Conservation (phyloP, 2,113 vertebrate species). For the Ciconia stormi region DNA sequence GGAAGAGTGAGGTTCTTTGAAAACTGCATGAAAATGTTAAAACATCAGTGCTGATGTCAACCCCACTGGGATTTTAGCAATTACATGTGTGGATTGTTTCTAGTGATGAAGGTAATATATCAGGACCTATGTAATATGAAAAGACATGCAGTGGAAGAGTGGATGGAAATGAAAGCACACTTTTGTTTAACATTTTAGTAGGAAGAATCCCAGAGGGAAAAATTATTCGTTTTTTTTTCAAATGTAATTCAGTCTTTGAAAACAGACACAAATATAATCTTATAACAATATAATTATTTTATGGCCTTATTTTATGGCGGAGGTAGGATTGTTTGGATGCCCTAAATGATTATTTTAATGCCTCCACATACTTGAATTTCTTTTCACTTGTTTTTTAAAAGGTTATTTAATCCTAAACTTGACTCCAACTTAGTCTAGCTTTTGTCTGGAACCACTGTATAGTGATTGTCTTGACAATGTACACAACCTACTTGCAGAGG, state of each 20-base stretch:
- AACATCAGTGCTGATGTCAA: background rate
- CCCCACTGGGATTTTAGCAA: background rate
- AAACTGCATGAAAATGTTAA: background rate
- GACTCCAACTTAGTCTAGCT: background rate
- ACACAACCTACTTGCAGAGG: background rate
- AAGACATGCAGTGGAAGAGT: background rate
- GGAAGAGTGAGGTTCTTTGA: background rate
- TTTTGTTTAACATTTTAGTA: background rate
- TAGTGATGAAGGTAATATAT: background rate
- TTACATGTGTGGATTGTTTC: background rate
- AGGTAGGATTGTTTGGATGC: background rate
- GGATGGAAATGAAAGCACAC: background rate
- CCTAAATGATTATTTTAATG: background rate
- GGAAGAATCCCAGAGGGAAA: background rate
- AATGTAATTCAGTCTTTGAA: background rate
- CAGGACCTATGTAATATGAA: background rate
- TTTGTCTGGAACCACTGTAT: background rate
- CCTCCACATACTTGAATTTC: background rate
- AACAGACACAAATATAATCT: background rate
- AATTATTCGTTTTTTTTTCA: rapidly evolving
- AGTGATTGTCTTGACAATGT: background rate
- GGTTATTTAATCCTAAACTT: background rate
- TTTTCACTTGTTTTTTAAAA: background rate
- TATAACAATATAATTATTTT: background rate
- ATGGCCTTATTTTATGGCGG: background rate